Conservation (phyloP, 2,888 invertebrate genomes). For the Cantharis flavilabris region DNA sequence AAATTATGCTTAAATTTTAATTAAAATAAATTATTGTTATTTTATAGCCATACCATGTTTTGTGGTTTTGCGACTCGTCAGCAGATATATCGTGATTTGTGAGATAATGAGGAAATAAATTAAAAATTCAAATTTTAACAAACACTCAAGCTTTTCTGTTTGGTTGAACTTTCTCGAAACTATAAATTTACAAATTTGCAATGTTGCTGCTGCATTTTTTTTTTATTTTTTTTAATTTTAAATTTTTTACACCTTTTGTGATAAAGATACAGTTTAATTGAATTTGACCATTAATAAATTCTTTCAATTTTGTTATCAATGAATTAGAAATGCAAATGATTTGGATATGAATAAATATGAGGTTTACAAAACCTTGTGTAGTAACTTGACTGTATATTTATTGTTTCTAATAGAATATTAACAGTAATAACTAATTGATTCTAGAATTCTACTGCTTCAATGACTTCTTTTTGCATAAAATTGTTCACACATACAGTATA, state of each 20-base stretch:
- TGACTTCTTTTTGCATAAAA: not conserved
- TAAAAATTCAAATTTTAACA: not conserved
- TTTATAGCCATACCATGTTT: not conserved
- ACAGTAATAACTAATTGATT: not conserved
- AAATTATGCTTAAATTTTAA: not conserved
- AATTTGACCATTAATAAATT: not conserved
- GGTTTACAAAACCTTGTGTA: not conserved
- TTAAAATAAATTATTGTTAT: not conserved
- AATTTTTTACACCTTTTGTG: not conserved
- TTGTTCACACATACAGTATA: conserved; percentile 21
- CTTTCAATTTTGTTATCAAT: not conserved
- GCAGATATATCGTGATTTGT: not conserved
- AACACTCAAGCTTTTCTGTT: not conserved
- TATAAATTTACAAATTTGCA: not conserved
- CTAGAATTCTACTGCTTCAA: not conserved
- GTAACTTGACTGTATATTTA: not conserved
- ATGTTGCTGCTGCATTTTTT: not conserved
- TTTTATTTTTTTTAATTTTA: not conserved
- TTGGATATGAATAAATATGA: not conserved
- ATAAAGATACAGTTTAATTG: not conserved
- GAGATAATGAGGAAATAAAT: not conserved
- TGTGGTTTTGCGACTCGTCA: not conserved
- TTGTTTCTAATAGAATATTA: not conserved
- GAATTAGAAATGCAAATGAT: not conserved
- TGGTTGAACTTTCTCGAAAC: not conserved